Conservation (phyloP, 2,113 vertebrate species). For the Strix uralensis region DNA sequence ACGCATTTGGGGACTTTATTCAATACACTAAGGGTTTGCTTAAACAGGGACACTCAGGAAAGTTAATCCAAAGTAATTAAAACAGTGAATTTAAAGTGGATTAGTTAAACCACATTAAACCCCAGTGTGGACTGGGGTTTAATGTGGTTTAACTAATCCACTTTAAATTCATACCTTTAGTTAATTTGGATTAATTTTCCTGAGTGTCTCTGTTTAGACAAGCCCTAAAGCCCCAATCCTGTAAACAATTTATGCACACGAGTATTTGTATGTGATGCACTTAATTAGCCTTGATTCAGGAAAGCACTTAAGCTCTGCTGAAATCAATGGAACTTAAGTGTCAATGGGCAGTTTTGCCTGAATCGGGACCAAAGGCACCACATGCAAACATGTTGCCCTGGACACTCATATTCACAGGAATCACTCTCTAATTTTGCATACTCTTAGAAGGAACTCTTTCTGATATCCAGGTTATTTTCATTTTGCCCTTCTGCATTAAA, state of each 20-base stretch:
- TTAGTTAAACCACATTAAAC: constrained; percentile 70
- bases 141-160: constrained; percentile 71
- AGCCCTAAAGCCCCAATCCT: constrained; percentile 67
- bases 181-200: constrained; percentile 72
- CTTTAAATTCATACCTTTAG: constrained; percentile 71
- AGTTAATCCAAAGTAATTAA: constrained; percentile 71
- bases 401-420: not conserved
- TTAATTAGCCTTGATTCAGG: constrained; percentile 48
- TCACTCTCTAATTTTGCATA: not conserved
- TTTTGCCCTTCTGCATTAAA: not conserved
- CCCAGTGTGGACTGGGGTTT: not conserved
- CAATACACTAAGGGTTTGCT: constrained; percentile 48
- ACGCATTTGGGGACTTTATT: constrained; percentile 52
- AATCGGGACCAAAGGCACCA: not conserved
- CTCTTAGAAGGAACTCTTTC: not conserved
- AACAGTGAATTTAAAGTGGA: constrained; percentile 69
- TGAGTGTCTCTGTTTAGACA: constrained; percentile 70
- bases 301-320: constrained; percentile 37
- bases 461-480: not conserved
- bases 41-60: constrained; percentile 65
- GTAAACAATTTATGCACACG: constrained; percentile 63
- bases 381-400: not conserved
- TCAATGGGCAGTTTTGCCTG: not conserved
- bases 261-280: constrained; percentile 58
- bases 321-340: constrained; percentile 57